These are phyloP conservation scores for Sorex fumeus DNA, from an alignment of 2,113 vertebrate genomes.

Conservation along the genomic window DNA sequence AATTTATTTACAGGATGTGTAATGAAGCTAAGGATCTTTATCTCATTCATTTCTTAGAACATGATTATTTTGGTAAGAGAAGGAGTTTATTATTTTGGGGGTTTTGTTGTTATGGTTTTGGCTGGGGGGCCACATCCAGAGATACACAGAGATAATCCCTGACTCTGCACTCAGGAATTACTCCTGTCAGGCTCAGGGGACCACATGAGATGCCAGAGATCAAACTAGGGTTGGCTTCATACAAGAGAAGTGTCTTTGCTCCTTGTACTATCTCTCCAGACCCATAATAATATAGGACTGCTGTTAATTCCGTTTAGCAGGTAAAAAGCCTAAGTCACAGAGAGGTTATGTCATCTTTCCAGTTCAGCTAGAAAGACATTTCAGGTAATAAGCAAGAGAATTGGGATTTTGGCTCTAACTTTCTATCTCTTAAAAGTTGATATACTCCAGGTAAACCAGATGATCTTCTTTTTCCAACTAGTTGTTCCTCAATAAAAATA, in stretches of 20 bases:
- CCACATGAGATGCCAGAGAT: no score
- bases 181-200: no score
- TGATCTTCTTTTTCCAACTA: background rate
- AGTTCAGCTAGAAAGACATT: background rate
- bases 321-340: background rate
- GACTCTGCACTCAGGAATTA: no score
- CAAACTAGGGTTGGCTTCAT: no score
- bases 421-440: background rate
- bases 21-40: background rate
- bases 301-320: background rate
- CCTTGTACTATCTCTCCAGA: no score
- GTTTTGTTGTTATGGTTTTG: no score
- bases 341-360: background rate
- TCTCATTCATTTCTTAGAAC: background rate
- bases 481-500: background rate
- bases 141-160: no score
- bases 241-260: no score
- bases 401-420: background rate
- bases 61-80: background rate
- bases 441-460: constrained; percentile 11
- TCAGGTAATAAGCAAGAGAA: background rate
- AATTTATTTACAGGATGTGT: background rate
- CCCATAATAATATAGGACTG: background rate
- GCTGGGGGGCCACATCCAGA: no score
- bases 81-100: no score